A percentile compares a stretch with the other conserved stretches of the same genome.
Conservation (phyloP, 2,888 invertebrate genomes). For the Bellardia bayeri region DNA sequence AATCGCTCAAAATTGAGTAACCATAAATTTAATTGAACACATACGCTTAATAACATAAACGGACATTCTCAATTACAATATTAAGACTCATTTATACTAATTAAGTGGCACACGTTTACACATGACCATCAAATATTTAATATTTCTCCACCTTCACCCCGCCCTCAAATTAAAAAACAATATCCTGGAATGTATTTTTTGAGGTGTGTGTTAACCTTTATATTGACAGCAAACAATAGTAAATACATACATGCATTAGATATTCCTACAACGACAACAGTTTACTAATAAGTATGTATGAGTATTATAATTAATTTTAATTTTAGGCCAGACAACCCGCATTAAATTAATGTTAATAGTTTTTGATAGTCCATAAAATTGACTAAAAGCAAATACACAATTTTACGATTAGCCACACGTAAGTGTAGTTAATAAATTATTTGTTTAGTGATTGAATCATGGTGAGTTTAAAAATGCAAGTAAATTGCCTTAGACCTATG, state of each 20-base stretch:
- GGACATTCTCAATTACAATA: background rate
- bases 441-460: background rate
- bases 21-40: background rate
- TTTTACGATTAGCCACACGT: background rate
- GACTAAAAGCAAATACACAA: background rate
- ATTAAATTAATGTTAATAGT: constrained; percentile 46
- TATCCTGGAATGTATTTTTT: background rate
- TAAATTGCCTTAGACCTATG: background rate
- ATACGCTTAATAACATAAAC: background rate
- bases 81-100: background rate
- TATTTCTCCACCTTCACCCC: background rate
- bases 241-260: background rate
- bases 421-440: background rate
- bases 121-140: background rate
- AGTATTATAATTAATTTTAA: constrained; percentile 41
- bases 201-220: constrained; percentile 22
- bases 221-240: background rate
- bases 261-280: background rate
- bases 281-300: background rate
- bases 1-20: background rate
- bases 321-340: constrained; percentile 58
- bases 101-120: background rate
- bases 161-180: background rate
- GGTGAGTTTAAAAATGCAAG: background rate
- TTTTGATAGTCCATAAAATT: constrained; percentile 48